Evolutionary conservation across 2,113 vertebrate species (phyloP).

Genomic region (Lepidiolamprologus cunningtoni): DNA sequence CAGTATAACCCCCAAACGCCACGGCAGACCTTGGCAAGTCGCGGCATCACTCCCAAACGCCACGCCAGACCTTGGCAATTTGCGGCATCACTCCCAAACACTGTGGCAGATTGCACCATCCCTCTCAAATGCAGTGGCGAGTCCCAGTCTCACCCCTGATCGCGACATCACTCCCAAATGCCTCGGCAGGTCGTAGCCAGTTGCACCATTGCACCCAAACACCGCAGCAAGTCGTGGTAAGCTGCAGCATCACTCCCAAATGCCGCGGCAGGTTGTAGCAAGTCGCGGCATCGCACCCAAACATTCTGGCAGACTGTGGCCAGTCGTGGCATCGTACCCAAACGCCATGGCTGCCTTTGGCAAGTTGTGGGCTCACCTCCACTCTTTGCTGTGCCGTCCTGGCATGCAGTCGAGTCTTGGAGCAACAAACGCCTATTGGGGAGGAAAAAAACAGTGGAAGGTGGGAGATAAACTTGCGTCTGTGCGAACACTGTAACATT

Average conservation of each 20-base stretch:
- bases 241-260: background rate
- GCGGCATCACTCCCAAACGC: fast-evolving
- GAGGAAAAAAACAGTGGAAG: background rate
- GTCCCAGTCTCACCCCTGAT: background rate
- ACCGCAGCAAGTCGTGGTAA: fast-evolving
- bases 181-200: background rate
- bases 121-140: background rate
- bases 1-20: background rate
- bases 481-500: background rate
- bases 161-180: background rate
- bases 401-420: background rate
- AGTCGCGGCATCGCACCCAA: background rate
- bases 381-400: background rate
- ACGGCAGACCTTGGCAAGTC: fast-evolving
- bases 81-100: fast-evolving
- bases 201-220: background rate
- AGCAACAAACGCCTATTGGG: background rate
- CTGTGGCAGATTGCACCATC: fast-evolving
- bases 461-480: background rate
- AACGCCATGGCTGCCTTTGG: fast-evolving
- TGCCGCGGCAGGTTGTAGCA: fast-evolving
- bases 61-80: fast-evolving
- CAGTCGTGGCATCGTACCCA: background rate
- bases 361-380: background rate
- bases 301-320: background rate